phyloP scores from a whole-genome alignment of 2,888 invertebrate genomes.

The Spisula solida region DNA sequence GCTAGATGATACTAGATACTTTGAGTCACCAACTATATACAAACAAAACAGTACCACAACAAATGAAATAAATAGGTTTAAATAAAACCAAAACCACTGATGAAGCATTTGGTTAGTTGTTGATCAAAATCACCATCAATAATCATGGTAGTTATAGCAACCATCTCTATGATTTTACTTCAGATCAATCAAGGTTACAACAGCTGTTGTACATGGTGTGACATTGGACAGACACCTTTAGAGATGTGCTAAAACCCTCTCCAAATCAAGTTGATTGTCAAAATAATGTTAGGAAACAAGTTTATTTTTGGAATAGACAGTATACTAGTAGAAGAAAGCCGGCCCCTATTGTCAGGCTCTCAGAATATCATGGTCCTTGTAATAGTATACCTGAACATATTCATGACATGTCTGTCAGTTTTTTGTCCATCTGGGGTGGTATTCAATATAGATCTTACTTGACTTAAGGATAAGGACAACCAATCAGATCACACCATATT shows the following conservation, averaged over 20 bases:
- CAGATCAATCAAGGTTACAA: background rate
- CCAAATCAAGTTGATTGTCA: background rate
- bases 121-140: background rate
- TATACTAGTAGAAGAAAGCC: background rate
- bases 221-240: background rate
- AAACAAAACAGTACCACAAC: background rate
- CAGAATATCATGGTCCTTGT: too few species aligned
- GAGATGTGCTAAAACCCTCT: background rate
- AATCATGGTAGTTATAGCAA: background rate
- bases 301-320: background rate
- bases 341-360: too few species aligned
- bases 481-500: too few species aligned
- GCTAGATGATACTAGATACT: background rate
- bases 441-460: too few species aligned
- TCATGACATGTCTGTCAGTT: too few species aligned
- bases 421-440: too few species aligned
- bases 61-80: background rate
- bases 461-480: too few species aligned
- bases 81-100: constrained; percentile 10
- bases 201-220: background rate
- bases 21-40: background rate
- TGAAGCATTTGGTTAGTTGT: constrained; percentile 14
- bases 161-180: background rate
- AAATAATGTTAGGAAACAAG: background rate
- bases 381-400: too few species aligned